Evolutionary conservation across 2,888 invertebrate species (phyloP), one percentile per base, ranked within the genome.

Genomic region (Himalopsyche anomala): DNA sequence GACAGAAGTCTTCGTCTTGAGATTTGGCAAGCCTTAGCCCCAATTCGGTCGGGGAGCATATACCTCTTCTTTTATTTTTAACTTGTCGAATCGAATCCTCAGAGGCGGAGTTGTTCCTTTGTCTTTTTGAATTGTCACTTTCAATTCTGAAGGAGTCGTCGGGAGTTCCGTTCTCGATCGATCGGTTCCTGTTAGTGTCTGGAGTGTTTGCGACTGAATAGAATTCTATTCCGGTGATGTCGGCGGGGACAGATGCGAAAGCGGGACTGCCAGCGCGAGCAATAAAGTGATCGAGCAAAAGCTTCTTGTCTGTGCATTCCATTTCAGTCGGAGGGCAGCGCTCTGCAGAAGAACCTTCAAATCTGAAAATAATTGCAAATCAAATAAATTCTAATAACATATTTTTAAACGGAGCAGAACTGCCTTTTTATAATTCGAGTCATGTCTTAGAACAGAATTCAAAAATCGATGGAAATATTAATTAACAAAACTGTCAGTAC

Each of bases 221-320:
- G 82, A 93, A 90, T 90, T 93, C 92, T 81, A 94, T 91, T 84
- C 92, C 93, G 1, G 93, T 92, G 42, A 91, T 90, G 82, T 93
- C 92, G 89, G 92, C 91, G 6, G 93, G 93, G 17, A 91, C 93
- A 55, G 93, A 93, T 45, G 92, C 92, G 89, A 93, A 93, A 83
- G 93, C 93, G 5, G 93, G 93, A 84, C 92, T 91, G 80, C 93
- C 93, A 82, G 93, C 92, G 89, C 93, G 90, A 36, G 93, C 93
- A 85, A 93, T 93, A 93, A 93, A 94, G 88, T 94, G 93, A 88
- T 93, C 93, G 84, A 94, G 89, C 83, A 94, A 90, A 88, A 92
- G 91, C 89, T 93, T 94, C 90, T 94, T 94, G 89, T 94, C 93
- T 0, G 93, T 92, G 88, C 91, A 93, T 86, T 92, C 92, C 86